A percentile compares a stretch with the other conserved stretches of the same genome.
Evolutionary conservation across 2,797 vertebrate genomes (phyloP).

Genomic region (Urophycis tenuis): DNA sequence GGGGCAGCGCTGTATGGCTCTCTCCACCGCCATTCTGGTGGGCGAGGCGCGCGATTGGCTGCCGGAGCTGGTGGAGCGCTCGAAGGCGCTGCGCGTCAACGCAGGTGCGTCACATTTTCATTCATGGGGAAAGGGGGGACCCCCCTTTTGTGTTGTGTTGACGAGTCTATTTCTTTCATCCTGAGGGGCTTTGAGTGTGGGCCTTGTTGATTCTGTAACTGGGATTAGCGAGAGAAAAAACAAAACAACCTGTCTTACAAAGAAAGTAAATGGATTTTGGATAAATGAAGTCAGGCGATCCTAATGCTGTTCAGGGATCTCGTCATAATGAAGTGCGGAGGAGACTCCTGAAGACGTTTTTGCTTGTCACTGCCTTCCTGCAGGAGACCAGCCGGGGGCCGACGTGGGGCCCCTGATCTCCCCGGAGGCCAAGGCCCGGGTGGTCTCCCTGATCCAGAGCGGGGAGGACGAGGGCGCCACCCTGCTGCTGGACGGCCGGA

Average conservation of each 20-base stretch:
- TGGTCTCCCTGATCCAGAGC: slow-evolving; percentile 85
- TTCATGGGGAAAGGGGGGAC: background rate
- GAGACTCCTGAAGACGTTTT: background rate
- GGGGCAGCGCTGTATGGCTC: slow-evolving; percentile 96
- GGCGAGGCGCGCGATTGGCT: slow-evolving; percentile 90
- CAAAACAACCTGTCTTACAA: background rate
- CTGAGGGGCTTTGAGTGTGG: background rate
- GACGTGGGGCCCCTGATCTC: slow-evolving; percentile 94
- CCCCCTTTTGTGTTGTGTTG: background rate
- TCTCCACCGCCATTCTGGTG: slow-evolving; percentile 91
- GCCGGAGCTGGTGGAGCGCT: slow-evolving; percentile 88
- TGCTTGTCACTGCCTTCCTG: background rate
- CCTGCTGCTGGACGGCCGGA: slow-evolving; percentile 88
- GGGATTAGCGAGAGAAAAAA: background rate
- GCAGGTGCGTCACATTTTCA: slow-evolving; percentile 71
- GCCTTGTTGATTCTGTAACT: background rate
- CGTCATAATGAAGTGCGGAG: background rate
- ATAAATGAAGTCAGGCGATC: no score
- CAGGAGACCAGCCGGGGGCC: slow-evolving; percentile 94
- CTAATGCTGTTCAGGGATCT: background rate
- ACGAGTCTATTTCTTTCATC: background rate
- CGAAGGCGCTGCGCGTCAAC: slow-evolving; percentile 86
- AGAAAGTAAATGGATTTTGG: background rate
- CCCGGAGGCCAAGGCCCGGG: slow-evolving; percentile 80
- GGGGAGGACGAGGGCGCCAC: slow-evolving; percentile 86